Percentiles rank a stretch among this genome's conserved stretches.
Conservation (phyloP, 2,888 invertebrate species). For the Plebejus melissa region DNA sequence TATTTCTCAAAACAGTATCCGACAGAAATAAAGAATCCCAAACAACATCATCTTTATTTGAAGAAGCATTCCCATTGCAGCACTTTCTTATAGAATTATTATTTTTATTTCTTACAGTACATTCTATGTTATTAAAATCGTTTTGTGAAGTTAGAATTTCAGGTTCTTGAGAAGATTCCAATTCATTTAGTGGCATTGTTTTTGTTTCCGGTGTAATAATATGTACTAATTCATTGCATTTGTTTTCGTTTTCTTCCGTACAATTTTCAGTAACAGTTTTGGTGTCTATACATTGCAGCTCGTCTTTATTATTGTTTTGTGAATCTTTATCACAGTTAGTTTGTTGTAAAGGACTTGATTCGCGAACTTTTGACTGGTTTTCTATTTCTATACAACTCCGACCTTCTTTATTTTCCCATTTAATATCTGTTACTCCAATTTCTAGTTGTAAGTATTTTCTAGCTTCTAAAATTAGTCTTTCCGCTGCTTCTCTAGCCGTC, state of each 20-base stretch:
- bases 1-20: conserved; percentile 51
- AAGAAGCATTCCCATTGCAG: background rate
- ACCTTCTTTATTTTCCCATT: conserved; percentile 76
- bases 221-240: background rate
- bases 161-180: background rate
- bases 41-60: conserved; percentile 49
- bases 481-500: conserved; percentile 90
- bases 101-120: background rate
- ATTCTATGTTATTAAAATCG: background rate
- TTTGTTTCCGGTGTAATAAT: too few relatives aligned
- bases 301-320: background rate
- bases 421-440: conserved; percentile 84
- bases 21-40: conserved; percentile 67
- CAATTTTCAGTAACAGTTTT: background rate
- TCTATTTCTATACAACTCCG: background rate
- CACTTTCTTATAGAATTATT: background rate
- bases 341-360: background rate
- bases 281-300: background rate
- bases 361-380: background rate
- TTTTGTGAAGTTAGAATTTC: background rate
- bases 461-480: conserved; percentile 87
- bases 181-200: background rate
- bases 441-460: conserved; percentile 84
- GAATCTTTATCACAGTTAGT: background rate
- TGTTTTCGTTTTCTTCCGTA: background rate